Evolutionary conservation across 2,113 vertebrate genomes (phyloP), one percentile per base, ranked within the genome.

Genomic region (Callospermophilus lateralis): DNA sequence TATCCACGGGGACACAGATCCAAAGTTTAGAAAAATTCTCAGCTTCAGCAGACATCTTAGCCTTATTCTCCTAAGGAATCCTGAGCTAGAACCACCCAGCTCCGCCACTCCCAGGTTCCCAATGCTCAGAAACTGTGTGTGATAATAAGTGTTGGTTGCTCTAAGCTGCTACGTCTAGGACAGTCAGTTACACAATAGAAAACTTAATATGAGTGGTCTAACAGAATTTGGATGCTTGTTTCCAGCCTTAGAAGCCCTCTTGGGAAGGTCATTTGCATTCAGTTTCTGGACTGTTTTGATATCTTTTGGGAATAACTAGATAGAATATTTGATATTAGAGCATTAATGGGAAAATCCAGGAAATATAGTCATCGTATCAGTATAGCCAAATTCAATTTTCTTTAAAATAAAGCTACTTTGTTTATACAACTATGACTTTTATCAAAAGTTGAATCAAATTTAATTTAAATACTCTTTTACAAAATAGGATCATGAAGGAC

Each of bases 371-470:
- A 83, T 70, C 15, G 9, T 80, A 67, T 79, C n/a, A 45, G 19
- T 79, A 53, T 42, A 55, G 58, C 19, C 45, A 88, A 48, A 34
- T 93, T 72, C 53, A 22, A 58, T 72, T 78, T 92, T 48, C 55
- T 76, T 83, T 77, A 77, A 70, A 28, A 30, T 77, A 89, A 70
- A 12, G 32, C 48, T 88, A n/a, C 39, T 58, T 91, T 20, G 20
- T 78, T 88, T 83, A 93, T 70, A 39, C 84, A 78, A 93, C 34
- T 88, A 17, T 67, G 45, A 53, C 15, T 93, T 45, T 76, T 67
- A 78, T 83, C 30, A 83, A 45, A 20, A 83, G 63, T 61, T 89
- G 58, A 68, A 88, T 84, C 61, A 77, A 93, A 55, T 68, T 45
- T 76, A 68, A 72, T 81, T 81, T 81, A 74, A 42, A 87, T 37